phyloP scores from a whole-genome alignment of 2,797 vertebrate species.

The Sebastes aleutianus region DNA sequence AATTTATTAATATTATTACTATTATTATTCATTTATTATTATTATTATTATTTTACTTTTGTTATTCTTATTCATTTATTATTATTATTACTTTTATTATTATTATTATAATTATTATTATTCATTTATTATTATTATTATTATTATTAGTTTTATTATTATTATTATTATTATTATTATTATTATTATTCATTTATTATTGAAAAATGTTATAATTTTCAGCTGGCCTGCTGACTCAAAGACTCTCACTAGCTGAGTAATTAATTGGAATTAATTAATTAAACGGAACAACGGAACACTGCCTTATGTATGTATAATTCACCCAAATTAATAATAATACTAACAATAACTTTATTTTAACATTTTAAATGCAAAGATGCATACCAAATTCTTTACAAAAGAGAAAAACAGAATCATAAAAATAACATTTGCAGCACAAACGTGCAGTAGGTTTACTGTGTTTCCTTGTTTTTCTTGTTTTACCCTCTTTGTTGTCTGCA shows the following conservation, averaged over 20 bases:
- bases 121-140: too few relatives aligned
- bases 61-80: too few relatives aligned
- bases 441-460: not conserved
- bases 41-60: too few relatives aligned
- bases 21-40: too few relatives aligned
- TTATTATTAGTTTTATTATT: too few relatives aligned
- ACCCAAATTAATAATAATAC: not conserved
- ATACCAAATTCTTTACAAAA: not conserved
- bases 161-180: not conserved
- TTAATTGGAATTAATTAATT: not conserved
- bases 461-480: not conserved
- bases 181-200: not conserved
- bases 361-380: not conserved
- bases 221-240: not conserved
- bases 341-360: not conserved
- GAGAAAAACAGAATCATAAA: not conserved
- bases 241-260: not conserved
- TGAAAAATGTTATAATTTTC: not conserved
- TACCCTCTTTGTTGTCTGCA: slow-evolving; percentile 3
- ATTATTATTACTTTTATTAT: too few relatives aligned
- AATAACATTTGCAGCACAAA: not conserved
- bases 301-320: not conserved
- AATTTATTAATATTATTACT: too few relatives aligned
- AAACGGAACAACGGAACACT: not conserved
- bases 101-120: too few relatives aligned